Conservation (phyloP, 2,888 invertebrate genomes). For the Choristoneura rosaceana region DNA sequence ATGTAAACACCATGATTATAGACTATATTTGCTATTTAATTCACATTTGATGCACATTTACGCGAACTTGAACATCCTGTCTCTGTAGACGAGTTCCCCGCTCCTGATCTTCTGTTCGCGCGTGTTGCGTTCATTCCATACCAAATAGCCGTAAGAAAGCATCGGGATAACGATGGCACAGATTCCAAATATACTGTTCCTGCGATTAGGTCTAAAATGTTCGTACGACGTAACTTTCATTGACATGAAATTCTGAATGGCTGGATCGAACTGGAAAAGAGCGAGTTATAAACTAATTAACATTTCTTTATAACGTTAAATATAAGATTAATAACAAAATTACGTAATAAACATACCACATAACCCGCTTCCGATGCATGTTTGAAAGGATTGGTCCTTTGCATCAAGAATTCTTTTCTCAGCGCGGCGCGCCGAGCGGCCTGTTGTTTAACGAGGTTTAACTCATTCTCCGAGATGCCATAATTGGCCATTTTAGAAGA, state of each 20-base stretch:
- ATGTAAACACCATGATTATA: conserved; percentile 24
- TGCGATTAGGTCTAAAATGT: conserved; percentile 86
- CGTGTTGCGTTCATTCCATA: conserved; percentile 73
- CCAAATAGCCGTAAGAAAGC: conserved; percentile 65
- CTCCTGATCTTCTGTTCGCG: conserved; percentile 83
- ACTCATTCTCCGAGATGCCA: conserved; percentile 69
- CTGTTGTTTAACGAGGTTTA: conserved; percentile 77
- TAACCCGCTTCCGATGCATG: conserved; percentile 86
- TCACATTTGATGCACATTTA: conserved; percentile 62
- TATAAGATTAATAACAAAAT: conserved; percentile 41
- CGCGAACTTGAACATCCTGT: conserved; percentile 87
- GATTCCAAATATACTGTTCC: conserved; percentile 71
- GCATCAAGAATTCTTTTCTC: conserved; percentile 87
- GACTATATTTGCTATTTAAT: conserved; percentile 35
- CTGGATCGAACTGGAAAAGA: conserved; percentile 88
- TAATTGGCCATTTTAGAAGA: conserved; percentile 68
- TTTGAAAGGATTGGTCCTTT: conserved; percentile 86
- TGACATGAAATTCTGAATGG: conserved; percentile 87
- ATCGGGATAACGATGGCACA: conserved; percentile 78
- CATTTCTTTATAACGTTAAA: background rate
- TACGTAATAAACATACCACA: conserved; percentile 79
- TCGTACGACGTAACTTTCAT: conserved; percentile 85
- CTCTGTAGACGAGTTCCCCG: conserved; percentile 89
- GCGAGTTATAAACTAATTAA: conserved; percentile 32
- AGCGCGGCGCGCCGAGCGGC: conserved; percentile 79